phyloP scores from a whole-genome alignment of 1,140 invertebrate species.

The Ostrea edulis region DNA sequence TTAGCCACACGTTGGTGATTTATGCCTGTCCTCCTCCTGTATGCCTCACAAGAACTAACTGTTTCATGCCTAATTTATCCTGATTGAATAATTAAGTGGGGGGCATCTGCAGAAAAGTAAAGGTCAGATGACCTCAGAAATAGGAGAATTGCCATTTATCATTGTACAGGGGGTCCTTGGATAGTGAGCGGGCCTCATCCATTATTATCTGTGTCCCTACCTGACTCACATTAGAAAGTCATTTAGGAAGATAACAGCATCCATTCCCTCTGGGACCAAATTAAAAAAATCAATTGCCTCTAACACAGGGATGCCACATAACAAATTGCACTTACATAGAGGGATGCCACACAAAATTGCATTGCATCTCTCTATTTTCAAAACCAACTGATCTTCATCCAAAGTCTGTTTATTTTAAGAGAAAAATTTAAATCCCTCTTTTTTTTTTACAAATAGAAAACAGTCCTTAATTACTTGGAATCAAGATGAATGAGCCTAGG shows the following conservation, averaged over 20 bases:
- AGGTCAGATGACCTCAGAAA: conserved; percentile 24
- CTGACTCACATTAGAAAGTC: conserved; percentile 17
- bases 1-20: conserved; percentile 33
- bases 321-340: too few relatives aligned
- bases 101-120: conserved; percentile 34
- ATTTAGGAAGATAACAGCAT: conserved; percentile 25
- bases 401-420: conserved; percentile 8
- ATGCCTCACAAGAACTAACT: conserved; percentile 27
- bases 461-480: conserved; percentile 9
- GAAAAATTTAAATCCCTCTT: neutral
- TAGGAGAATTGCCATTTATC: neutral
- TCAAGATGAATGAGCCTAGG: conserved; percentile 27
- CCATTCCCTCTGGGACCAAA: neutral
- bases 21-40: conserved; percentile 7
- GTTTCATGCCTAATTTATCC: conserved; percentile 21
- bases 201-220: neutral
- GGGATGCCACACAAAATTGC: neutral
- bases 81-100: conserved; percentile 39
- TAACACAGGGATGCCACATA: neutral
- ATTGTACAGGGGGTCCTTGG: conserved; percentile 15
- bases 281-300: neutral
- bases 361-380: neutral
- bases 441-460: conserved; percentile 1
- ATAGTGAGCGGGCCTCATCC: neutral
- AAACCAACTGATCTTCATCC: conserved; percentile 7